phyloP scores from a whole-genome alignment of 2,797 vertebrate species.

The Pristis pectinata region DNA sequence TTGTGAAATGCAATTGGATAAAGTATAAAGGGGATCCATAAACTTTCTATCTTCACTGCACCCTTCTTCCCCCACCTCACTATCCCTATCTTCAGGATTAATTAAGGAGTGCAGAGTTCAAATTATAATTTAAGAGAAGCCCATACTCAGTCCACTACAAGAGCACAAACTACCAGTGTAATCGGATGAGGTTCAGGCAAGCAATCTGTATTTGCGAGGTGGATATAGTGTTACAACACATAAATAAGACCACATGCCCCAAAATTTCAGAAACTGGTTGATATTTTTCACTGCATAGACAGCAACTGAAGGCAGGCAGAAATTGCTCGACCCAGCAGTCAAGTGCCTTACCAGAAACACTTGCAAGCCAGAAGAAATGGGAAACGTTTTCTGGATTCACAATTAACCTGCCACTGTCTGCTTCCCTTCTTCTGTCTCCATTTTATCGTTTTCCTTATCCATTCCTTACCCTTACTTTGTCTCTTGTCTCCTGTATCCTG shows the following conservation, averaged over 20 bases:
- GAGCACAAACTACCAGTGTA: too few species aligned
- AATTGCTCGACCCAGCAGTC: too few species aligned
- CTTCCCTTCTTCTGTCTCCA: too few species aligned
- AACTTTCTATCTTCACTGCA: neutral
- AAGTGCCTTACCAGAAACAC: too few species aligned
- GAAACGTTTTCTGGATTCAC: too few species aligned
- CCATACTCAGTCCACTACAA: neutral
- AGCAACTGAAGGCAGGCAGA: too few species aligned
- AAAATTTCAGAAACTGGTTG: neutral
- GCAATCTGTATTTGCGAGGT: neutral
- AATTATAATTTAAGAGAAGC: neutral
- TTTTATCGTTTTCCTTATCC: neutral
- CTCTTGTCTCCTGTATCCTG: too few species aligned
- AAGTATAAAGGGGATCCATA: neutral
- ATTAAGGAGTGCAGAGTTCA: neutral
- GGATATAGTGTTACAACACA: neutral
- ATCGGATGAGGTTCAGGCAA: neutral
- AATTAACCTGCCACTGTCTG: too few species aligned
- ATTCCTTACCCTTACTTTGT: neutral
- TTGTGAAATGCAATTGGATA: neutral
- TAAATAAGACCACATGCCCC: neutral
- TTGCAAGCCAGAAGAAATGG: neutral
- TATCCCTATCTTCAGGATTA: too few species aligned
- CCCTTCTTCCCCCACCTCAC: too few species aligned
- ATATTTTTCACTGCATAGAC: neutral